A percentile compares a stretch with the other conserved stretches of the same genome.
phyloP scores from a whole-genome alignment of 2,797 vertebrate genomes.

The Gorsachius magnificus region DNA sequence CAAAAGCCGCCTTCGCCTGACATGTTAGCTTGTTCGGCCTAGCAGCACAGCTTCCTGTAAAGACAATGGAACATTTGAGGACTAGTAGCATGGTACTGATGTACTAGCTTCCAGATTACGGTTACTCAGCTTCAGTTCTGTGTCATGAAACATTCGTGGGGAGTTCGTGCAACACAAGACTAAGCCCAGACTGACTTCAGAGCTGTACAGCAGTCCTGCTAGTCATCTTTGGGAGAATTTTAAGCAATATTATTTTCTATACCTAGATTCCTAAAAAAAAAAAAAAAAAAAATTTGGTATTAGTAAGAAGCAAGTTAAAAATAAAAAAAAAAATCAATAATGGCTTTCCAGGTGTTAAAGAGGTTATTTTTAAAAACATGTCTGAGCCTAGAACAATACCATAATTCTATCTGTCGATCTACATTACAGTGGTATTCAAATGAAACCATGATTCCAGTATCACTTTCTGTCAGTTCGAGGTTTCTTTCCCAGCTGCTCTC shows the following conservation, averaged over 20 bases:
- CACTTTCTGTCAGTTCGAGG: constrained; percentile 9
- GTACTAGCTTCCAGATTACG: background rate
- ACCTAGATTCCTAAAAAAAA: background rate
- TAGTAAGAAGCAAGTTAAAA: too few relatives aligned
- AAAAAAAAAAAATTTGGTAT: background rate
- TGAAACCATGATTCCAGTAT: background rate
- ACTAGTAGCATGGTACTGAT: constrained; percentile 31
- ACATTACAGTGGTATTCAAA: background rate
- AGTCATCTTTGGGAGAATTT: constrained; percentile 69
- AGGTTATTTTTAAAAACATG: background rate
- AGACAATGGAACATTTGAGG: background rate
- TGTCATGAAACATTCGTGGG: constrained; percentile 63
- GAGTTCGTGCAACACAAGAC: constrained; percentile 74
- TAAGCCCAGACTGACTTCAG: constrained; percentile 76
- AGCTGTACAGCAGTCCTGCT: constrained; percentile 74
- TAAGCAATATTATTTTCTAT: constrained; percentile 12
- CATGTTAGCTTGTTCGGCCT: accelerated
- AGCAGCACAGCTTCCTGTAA: background rate
- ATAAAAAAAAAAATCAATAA: background rate
- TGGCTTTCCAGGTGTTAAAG: background rate
- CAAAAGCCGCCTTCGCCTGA: background rate
- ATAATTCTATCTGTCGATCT: background rate
- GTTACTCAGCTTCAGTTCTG: constrained; percentile 41
- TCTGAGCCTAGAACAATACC: background rate
- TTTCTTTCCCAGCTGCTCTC: constrained; percentile 66